Evolutionary conservation across 1,140 invertebrate genomes (phyloP).

Genomic region (Planococcus citri): DNA sequence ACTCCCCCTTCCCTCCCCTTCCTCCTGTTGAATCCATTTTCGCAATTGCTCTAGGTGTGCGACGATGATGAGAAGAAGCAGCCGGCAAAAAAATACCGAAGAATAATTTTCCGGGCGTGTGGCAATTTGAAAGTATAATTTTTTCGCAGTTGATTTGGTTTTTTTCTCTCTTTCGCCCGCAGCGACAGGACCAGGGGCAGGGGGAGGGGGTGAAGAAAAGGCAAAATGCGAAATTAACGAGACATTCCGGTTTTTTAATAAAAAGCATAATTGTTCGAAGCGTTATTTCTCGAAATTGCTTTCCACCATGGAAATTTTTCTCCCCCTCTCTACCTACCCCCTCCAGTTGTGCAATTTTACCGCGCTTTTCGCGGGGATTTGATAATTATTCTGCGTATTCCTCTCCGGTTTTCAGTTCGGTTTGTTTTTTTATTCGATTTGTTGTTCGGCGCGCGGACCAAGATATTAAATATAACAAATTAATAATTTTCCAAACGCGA

Average conservation of each 20-base stretch:
- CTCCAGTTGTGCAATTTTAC: neutral
- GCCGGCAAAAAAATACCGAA: neutral
- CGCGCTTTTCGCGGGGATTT: neutral
- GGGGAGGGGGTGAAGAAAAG: neutral
- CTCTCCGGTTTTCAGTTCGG: too few species aligned
- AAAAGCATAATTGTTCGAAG: neutral
- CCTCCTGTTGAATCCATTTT: neutral
- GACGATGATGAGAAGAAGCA: neutral
- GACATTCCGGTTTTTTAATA: constrained; percentile 7
- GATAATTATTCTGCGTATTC: neutral
- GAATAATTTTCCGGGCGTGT: neutral
- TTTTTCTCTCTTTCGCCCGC: too few species aligned
- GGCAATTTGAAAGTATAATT: constrained; percentile 4
- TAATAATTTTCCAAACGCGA: neutral
- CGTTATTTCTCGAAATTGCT: constrained; percentile 2
- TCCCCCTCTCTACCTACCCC: neutral
- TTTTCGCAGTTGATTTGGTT: neutral
- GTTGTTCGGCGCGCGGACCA: neutral
- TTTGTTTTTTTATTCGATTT: neutral
- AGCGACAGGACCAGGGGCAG: too few species aligned
- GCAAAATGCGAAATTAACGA: constrained; percentile 2
- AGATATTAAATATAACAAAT: neutral
- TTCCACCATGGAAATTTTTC: neutral
- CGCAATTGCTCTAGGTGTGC: neutral
- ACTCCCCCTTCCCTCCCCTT: neutral